Conservation (phyloP, 2,888 invertebrate species). For the Rutpela maculata region DNA sequence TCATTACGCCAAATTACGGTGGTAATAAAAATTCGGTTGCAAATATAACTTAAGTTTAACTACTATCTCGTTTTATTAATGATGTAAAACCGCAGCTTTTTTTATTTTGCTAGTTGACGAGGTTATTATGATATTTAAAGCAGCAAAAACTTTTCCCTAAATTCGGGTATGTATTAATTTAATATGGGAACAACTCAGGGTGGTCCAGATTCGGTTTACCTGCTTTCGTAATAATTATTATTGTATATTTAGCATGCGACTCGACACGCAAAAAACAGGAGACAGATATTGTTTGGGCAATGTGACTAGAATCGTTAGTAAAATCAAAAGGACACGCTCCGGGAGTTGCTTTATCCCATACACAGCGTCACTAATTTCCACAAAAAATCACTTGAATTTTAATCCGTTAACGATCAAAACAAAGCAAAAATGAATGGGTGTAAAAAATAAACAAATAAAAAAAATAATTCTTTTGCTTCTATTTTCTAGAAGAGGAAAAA, state of each 20-base stretch:
- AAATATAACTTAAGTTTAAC: constrained; percentile 45
- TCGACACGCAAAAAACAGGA: background rate
- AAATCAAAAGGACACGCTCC: no score
- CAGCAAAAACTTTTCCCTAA: constrained; percentile 23
- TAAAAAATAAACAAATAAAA: no score
- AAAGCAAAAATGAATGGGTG: no score
- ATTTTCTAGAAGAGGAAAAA: no score
- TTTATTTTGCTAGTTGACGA: constrained; percentile 16
- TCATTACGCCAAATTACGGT: constrained; percentile 47
- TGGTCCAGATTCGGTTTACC: constrained; percentile 25
- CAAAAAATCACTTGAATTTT: no score
- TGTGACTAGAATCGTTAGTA: background rate
- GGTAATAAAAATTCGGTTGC: constrained; percentile 42
- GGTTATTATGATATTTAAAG: constrained; percentile 18
- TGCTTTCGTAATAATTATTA: constrained; percentile 31
- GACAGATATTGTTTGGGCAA: constrained; percentile 5
- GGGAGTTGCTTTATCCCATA: no score
- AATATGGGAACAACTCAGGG: constrained; percentile 15
- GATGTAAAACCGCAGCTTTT: constrained; percentile 28
- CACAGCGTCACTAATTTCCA: no score
- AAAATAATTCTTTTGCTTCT: no score
- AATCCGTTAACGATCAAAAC: no score
- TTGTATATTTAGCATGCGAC: constrained; percentile 13
- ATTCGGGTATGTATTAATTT: constrained; percentile 23
- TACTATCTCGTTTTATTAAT: constrained; percentile 31